phyloP scores from a whole-genome alignment of 2,797 vertebrate genomes.

The Pteronotus mesoamericanus region DNA sequence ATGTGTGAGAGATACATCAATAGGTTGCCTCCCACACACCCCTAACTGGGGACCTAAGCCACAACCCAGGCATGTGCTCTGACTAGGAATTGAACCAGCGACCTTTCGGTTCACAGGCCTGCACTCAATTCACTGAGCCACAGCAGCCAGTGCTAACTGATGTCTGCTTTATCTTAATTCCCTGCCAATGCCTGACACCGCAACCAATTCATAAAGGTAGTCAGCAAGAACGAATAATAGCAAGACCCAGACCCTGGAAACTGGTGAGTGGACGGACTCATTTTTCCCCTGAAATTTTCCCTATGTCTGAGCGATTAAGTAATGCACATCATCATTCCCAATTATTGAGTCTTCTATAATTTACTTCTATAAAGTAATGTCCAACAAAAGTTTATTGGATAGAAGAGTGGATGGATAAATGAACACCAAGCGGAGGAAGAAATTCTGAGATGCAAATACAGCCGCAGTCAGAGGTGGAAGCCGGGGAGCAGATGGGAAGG shows the following conservation, averaged over 20 bases:
- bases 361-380: background rate
- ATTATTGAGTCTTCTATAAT: background rate
- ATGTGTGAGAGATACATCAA: too few species aligned
- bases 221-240: background rate
- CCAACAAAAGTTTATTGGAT: background rate
- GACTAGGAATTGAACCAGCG: too few species aligned
- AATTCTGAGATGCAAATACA: background rate
- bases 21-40: too few species aligned
- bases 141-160: background rate
- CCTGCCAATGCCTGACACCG: background rate
- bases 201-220: background rate
- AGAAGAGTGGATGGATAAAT: background rate
- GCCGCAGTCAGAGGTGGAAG: background rate
- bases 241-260: slow-evolving; percentile 1
- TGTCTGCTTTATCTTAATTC: background rate
- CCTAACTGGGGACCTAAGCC: too few species aligned
- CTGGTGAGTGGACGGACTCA: background rate
- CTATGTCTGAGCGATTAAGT: background rate
- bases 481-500: background rate
- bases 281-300: background rate
- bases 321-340: background rate
- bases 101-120: too few species aligned
- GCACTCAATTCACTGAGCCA: too few species aligned
- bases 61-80: too few species aligned
- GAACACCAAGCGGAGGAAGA: background rate